Conservation (phyloP, 2,888 invertebrate species). For the Himalopsyche japonica region DNA sequence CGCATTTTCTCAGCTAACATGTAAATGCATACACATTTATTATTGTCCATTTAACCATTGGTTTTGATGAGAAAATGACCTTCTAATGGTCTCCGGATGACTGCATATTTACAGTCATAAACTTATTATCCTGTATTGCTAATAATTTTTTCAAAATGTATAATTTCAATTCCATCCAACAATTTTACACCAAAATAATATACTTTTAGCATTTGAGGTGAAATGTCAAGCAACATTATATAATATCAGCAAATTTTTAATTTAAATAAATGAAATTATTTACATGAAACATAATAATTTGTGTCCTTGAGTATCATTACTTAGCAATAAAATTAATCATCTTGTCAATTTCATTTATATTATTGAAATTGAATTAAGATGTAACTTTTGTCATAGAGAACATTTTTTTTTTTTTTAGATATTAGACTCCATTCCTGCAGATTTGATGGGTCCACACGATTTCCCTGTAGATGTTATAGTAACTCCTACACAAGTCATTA, state of each 20-base stretch:
- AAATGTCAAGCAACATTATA: not conserved
- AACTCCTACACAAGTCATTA: constrained; percentile 74
- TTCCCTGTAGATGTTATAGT: constrained; percentile 85
- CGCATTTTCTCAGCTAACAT: no score
- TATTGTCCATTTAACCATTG: not conserved
- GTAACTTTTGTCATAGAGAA: not conserved
- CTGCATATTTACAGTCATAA: no score
- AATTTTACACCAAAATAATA: not conserved
- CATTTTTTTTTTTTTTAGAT: constrained; percentile 58
- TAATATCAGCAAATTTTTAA: not conserved
- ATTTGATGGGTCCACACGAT: constrained; percentile 78
- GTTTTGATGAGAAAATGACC: not conserved
- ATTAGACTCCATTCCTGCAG: constrained; percentile 72
- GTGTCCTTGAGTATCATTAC: not conserved
- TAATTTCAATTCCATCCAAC: no score
- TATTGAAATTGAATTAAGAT: not conserved
- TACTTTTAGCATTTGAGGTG: not conserved
- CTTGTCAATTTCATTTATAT: not conserved
- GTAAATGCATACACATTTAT: no score
- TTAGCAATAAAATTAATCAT: not conserved
- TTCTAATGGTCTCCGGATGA: no score
- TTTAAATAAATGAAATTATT: not conserved
- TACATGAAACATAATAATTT: not conserved
- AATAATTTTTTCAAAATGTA: no score
- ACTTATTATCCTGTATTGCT: no score